A percentile compares a stretch with the other conserved stretches of the same genome.
Conservation (phyloP, 2,113 vertebrate genomes). For the Triplophysa tibetana region DNA sequence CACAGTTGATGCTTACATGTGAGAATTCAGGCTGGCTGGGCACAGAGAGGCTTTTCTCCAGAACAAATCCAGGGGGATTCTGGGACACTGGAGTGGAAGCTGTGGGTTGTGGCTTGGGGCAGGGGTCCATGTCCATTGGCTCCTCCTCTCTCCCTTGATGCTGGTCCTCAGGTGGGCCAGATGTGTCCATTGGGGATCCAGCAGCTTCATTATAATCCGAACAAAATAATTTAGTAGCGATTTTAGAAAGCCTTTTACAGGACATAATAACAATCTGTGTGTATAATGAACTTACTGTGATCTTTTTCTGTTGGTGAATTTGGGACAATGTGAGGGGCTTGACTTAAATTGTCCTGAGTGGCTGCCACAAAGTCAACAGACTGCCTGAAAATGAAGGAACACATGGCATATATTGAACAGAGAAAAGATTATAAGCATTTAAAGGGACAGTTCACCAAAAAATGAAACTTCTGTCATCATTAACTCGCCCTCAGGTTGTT, state of each 20-base stretch:
- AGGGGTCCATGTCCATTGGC: constrained; percentile 62
- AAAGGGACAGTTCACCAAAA: too few relatives aligned
- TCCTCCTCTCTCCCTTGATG: constrained; percentile 60
- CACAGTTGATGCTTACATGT: constrained; percentile 76
- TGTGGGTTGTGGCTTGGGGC: constrained; percentile 65
- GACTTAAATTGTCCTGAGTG: constrained; percentile 74
- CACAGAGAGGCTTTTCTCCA: constrained; percentile 73
- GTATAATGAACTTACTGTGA: constrained; percentile 67
- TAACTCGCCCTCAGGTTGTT: too few relatives aligned
- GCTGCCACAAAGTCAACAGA: constrained; percentile 78
- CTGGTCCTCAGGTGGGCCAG: constrained; percentile 63
- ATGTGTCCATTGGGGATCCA: constrained; percentile 77
- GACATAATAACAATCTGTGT: background rate
- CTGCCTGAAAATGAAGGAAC: constrained; percentile 67
- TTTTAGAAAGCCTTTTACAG: background rate
- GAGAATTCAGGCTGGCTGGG: constrained; percentile 93
- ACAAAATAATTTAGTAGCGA: background rate
- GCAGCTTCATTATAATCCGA: constrained; percentile 50
- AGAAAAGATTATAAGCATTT: too few relatives aligned
- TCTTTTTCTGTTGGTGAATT: constrained; percentile 85
- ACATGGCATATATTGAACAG: background rate
- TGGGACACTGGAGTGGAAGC: constrained; percentile 83
- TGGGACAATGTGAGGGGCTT: constrained; percentile 81
- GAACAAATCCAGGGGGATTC: constrained; percentile 73
- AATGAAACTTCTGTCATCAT: too few relatives aligned